Evolutionary conservation across 30 jellyfish, hydroid and myxozoan species (phyloP), one percentile per base, ranked within the genome.

Genomic region (Cassiopea andromeda): DNA sequence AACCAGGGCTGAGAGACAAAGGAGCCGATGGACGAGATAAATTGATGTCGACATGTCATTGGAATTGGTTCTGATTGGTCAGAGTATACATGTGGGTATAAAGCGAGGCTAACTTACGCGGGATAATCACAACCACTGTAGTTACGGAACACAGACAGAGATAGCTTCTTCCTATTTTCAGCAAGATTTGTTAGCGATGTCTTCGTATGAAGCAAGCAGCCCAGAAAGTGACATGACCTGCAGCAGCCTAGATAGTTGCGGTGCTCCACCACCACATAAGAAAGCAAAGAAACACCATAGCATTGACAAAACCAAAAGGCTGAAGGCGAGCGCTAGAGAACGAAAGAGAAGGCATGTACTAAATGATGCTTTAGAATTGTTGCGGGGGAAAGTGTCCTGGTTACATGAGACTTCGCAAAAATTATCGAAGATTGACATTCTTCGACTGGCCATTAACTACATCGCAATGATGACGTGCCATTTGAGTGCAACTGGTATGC

Each of bases 311-410:
- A 60, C 90, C 46, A 95, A 95, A 74, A 90, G 99, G 7, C 74
- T 95, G 13, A 95, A 91, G 60, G 99, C 99, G 19, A 95, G 99
- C 72, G 99, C 99, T 1, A 79, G 99, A 49, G 99, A 95, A 73
- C 84, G 99, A 61, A 83, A 96, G 44, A 77, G 99, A 44, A 91
- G 99, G 44, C 99, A 95, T 57, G 99, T 95, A 1, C 87, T 95
- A 49, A 95, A 95, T 86, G 97, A 82, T 77, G 99, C 99, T 7
- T 66, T 95, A 83, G 99, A 95, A 45, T 46, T 80, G 2, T 81
- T 95, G 46, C 92, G 99, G 1, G 87, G 61, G 1, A 95, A 91
- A 68, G 99, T 95, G 16, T 97, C 99, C 59, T 8, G 88, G 50
- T 89, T 85, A 19, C 76, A 91, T 77, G 89, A 90, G 48, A 90